Evolutionary conservation across 2,888 invertebrate genomes (phyloP).

Genomic region (Gryllus longicercus): DNA sequence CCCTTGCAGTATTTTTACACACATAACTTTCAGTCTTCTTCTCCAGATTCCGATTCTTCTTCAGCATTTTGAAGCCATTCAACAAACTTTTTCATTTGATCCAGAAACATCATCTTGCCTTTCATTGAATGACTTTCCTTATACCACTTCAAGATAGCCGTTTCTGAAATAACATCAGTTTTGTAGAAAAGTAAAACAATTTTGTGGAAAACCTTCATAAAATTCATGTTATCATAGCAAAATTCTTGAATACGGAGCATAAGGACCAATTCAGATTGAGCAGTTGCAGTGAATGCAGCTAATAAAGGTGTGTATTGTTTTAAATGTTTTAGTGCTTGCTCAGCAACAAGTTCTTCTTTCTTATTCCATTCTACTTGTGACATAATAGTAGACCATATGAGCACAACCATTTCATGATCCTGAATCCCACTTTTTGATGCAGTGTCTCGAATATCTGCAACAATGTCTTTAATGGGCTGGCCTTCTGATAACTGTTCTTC

Average conservation of each 20-base stretch:
- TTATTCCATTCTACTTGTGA: constrained; percentile 96
- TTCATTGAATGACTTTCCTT: constrained; percentile 88
- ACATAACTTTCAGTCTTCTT: background rate
- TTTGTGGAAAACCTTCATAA: constrained; percentile 97
- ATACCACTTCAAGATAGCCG: constrained; percentile 94
- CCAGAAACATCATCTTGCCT: constrained; percentile 96
- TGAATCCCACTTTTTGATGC: constrained; percentile 77
- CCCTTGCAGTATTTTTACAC: background rate
- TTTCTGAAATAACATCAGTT: constrained; percentile 92
- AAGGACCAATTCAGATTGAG: constrained; percentile 82
- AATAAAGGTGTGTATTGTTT: constrained; percentile 83
- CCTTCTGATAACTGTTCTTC: constrained; percentile 84
- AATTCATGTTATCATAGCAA: constrained; percentile 98
- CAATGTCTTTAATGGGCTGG: constrained; percentile 80
- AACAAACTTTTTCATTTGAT: constrained; percentile 96
- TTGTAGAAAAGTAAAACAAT: constrained; percentile 95
- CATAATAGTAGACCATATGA: constrained; percentile 95
- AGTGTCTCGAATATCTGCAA: constrained; percentile 81
- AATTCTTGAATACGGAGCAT: constrained; percentile 93
- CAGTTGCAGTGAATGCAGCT: constrained; percentile 80
- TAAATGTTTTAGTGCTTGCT: constrained; percentile 88
- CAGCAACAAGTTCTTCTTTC: constrained; percentile 93
- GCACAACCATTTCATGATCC: constrained; percentile 84
- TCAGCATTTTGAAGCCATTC: constrained; percentile 98
- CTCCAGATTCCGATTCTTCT: constrained; percentile 54